Evolutionary conservation across 2,113 vertebrate species (phyloP).

Genomic region (Hemicordylus capensis): DNA sequence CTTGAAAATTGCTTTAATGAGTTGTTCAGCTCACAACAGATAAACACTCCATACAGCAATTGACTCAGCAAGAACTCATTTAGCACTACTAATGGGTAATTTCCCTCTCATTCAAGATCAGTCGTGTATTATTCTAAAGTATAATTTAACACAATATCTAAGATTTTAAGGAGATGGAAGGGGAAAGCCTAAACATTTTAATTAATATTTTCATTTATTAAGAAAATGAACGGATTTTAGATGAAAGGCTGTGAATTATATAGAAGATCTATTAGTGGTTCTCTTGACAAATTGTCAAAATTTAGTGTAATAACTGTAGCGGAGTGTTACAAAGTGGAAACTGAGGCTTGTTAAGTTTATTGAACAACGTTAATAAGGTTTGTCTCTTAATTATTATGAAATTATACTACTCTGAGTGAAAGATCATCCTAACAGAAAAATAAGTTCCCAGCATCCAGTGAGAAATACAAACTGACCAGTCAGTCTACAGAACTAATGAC

Average conservation of each 20-base stretch:
- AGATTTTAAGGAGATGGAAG: not conserved
- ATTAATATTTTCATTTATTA: not conserved
- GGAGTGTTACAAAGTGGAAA: too few relatives aligned
- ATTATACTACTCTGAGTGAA: too few relatives aligned
- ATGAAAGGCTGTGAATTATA: not conserved
- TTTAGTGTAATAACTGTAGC: not conserved
- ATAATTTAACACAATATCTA: constrained; percentile 10
- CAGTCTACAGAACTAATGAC: too few relatives aligned
- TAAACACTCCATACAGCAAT: not conserved
- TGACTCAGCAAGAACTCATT: not conserved
- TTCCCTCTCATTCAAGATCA: constrained; percentile 11
- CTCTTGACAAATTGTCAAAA: constrained; percentile 1
- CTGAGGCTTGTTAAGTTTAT: too few relatives aligned
- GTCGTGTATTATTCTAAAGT: not conserved
- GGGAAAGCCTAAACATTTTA: not conserved
- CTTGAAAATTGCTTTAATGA: constrained; percentile 22
- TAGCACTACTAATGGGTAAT: not conserved
- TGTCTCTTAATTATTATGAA: too few relatives aligned
- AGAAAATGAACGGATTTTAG: not conserved
- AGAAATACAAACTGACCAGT: too few relatives aligned
- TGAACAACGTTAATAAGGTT: too few relatives aligned
- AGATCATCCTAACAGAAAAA: too few relatives aligned
- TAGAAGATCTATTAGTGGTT: not conserved
- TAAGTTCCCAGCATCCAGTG: too few relatives aligned
- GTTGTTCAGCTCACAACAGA: not conserved